These are phyloP conservation scores for Phengaris arion DNA, from an alignment of 2,888 invertebrate species.

Conservation along the genomic window DNA sequence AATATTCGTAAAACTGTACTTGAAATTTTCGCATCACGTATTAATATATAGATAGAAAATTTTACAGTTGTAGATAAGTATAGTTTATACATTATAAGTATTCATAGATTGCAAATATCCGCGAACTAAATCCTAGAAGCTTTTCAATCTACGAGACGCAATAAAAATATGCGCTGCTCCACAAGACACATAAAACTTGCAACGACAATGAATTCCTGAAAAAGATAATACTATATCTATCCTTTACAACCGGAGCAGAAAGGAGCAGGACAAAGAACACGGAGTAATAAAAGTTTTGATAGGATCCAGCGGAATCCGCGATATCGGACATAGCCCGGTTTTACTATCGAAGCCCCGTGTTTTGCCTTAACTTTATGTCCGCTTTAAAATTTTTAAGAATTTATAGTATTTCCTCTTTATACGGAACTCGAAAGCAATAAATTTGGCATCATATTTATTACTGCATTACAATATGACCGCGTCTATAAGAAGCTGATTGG, in stretches of 20 bases:
- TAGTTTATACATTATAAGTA: not conserved
- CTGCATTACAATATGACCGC: not conserved
- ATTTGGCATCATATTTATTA: constrained; percentile 1
- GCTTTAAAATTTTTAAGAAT: constrained; percentile 64
- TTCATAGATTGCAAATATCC: constrained; percentile 30
- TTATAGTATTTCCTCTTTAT: constrained; percentile 56
- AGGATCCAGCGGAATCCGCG: constrained; percentile 69
- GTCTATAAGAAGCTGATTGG: too few relatives aligned
- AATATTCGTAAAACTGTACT: too few relatives aligned
- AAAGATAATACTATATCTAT: constrained; percentile 65
- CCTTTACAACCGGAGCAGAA: constrained; percentile 62
- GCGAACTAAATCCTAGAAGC: constrained; percentile 43
- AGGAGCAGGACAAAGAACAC: constrained; percentile 62
- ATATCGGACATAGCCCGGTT: constrained; percentile 70
- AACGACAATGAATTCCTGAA: constrained; percentile 78
- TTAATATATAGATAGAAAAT: too few relatives aligned
- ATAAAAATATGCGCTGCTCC: constrained; percentile 76
- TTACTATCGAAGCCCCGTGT: constrained; percentile 62
- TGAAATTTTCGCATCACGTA: too few relatives aligned
- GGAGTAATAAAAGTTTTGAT: constrained; percentile 75
- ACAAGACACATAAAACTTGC: constrained; percentile 69
- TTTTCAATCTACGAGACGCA: constrained; percentile 70
- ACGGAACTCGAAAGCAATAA: constrained; percentile 26
- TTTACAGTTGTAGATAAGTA: too few relatives aligned
- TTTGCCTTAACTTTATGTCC: constrained; percentile 65